A percentile compares a stretch with the other conserved stretches of the same genome.
Evolutionary conservation across 2,113 vertebrate species (phyloP).

Genomic region (Oryctolagus cuniculus): mOryCun1.1 NC_091434.1:98410001-98410500

Average conservation of each 20-base stretch:
- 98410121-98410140: constrained; percentile 83
- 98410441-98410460: constrained; percentile 75
- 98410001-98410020: constrained; percentile 7
- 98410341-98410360: constrained; percentile 76
- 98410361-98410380: constrained; percentile 74
- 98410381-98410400: constrained; percentile 84
- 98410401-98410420: constrained; percentile 70
- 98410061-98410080: constrained; percentile 44
- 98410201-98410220: constrained; percentile 74
- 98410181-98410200: constrained; percentile 76
- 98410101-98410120: constrained; percentile 71
- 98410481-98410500: constrained; percentile 66
- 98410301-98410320: constrained; percentile 78
- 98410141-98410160: constrained; percentile 57
- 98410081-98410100: constrained; percentile 70
- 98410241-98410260: constrained; percentile 81
- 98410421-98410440: constrained; percentile 75
- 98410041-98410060: constrained; percentile 5
- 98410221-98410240: constrained; percentile 79
- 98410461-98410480: constrained; percentile 77
- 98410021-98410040: constrained; percentile 67
- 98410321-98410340: constrained; percentile 83
- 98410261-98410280: constrained; percentile 77
- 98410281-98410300: constrained; percentile 78
- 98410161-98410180: constrained; percentile 78